A percentile compares a stretch with the other conserved stretches of the same genome.
Evolutionary conservation across 2,888 invertebrate genomes (phyloP).

Genomic region (Pristionchus japonicus): DNA sequence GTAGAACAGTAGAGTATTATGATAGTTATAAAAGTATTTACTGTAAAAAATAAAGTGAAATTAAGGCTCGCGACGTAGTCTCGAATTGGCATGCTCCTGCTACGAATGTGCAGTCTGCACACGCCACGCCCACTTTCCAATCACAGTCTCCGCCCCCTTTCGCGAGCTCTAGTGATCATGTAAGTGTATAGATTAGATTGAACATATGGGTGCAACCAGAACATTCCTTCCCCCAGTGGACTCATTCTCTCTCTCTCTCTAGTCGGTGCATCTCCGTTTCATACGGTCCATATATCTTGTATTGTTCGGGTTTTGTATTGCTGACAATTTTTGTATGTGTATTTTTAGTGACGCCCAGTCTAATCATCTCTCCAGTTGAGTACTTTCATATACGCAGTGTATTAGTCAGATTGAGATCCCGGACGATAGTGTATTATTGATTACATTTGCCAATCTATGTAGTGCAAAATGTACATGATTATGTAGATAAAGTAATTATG

Average conservation of each 20-base stretch:
- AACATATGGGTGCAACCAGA: not conserved
- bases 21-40: too few species aligned
- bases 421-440: not conserved
- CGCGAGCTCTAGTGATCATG: conserved; percentile 39
- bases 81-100: conserved; percentile 39
- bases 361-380: conserved; percentile 3
- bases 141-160: conserved; percentile 46
- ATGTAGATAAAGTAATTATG: not conserved
- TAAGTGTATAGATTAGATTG: conserved; percentile 24
- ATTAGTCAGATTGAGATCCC: not conserved
- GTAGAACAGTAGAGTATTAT: too few species aligned
- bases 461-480: not conserved
- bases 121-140: conserved; percentile 45
- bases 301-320: not conserved
- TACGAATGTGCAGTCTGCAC: conserved; percentile 43
- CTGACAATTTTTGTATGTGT: not conserved
- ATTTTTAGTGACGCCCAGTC: not conserved
- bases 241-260: conserved; percentile 6
- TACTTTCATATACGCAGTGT: conserved; percentile 8
- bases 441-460: not conserved
- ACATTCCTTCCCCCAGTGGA: conserved; percentile 18
- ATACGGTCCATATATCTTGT: not conserved
- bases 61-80: conserved; percentile 44
- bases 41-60: not conserved
- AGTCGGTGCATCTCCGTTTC: conserved; percentile 4